These are phyloP conservation scores for Felis chaus DNA, from an alignment of 2,113 vertebrate genomes.

Conservation along the genomic window DNA sequence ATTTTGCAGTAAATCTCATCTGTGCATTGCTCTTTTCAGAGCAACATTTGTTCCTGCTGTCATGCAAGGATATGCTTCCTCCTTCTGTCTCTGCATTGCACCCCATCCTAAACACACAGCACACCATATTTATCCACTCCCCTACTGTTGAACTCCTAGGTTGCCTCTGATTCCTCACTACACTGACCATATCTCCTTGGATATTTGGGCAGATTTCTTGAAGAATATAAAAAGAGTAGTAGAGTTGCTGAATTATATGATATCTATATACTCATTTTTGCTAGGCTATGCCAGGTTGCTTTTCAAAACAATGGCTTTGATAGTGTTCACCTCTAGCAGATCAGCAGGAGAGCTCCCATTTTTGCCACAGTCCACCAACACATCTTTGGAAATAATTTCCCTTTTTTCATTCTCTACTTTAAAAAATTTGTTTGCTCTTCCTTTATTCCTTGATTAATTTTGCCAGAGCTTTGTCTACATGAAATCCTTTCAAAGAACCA, in stretches of 20 bases:
- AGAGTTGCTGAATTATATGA: too few species aligned
- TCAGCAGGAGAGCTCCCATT: too few species aligned
- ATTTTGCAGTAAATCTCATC: not conserved
- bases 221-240: not conserved
- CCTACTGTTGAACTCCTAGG: not conserved
- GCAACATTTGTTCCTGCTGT: not conserved
- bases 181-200: not conserved
- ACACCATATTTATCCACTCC: not conserved
- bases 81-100: not conserved
- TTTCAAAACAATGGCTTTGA: not conserved
- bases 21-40: not conserved
- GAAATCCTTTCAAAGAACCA: not conserved
- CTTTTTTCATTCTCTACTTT: not conserved
- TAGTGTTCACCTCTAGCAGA: not conserved
- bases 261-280: not conserved
- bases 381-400: not conserved
- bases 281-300: not conserved
- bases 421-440: not conserved
- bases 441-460: not conserved
- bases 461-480: not conserved
- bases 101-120: rapidly evolving
- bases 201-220: not conserved
- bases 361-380: not conserved
- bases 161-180: not conserved
- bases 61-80: not conserved